Base-by-base conservation (phyloP, 2,888 invertebrate genomes). In the Halictus ligatus region DNA sequence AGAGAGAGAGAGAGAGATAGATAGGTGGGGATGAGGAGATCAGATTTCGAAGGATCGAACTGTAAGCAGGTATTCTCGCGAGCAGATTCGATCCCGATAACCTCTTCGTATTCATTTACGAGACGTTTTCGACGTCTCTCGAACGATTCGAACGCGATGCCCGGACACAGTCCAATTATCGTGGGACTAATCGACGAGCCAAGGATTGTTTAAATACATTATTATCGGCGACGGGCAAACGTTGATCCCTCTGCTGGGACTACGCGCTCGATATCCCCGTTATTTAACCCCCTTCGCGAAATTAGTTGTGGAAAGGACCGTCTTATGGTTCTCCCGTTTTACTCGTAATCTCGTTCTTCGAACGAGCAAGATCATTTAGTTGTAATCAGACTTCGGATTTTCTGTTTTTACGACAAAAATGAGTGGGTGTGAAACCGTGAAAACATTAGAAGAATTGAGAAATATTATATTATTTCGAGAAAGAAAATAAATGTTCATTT, bases 41-140 rank as follows among this genome's bases (percentile, higher is more conserved):
- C 89, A 84, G 80, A 85, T 89, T 89, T 89, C 89, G 77, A 81
- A 74, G 72, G 85, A 88, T 84, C 87, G 72, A 48, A 58, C n/a
- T 75, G 72, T 78, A 67, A 48, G 15, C 21, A 40, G 15, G 15
- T 75, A 21, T 46, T 64, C 64, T 29, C 64, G 29, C 64, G n/a
- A 43, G 7, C 54, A 18, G 46, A 12, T 15, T 21, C 54, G 64
- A 29, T 50, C 35, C 21, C 54, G 54, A 74, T 50, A 54, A 54
- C 74, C 50, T 74, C 67, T 35, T 67, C 35, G 29, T 35, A 35
- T 67, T 67, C 35, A 67, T 67, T 67, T 67, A 67, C 35, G 35
- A 67, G 18, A 35, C 67, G 21, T 18, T 67, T 60, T 67, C 67
- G 67, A 35, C 67, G 67, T 67, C 35, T 67, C 67, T 35, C 35